Conservation (phyloP, 2,113 vertebrate species). For the Hassar affinis region DNA sequence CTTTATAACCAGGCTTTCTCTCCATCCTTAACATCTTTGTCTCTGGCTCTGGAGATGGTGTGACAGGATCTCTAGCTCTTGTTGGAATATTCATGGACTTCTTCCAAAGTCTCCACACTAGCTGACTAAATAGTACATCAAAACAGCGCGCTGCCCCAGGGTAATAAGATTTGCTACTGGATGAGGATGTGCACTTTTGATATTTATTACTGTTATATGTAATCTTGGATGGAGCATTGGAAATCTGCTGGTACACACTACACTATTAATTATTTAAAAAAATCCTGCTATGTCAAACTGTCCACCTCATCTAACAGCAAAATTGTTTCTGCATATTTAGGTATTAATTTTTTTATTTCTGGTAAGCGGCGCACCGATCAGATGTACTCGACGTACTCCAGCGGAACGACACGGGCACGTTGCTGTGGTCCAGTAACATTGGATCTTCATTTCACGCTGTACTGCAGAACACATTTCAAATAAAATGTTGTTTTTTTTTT, state of each 20-base stretch:
- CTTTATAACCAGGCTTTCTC: background rate
- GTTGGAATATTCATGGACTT: background rate
- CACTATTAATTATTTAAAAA: background rate
- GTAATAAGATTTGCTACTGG: background rate
- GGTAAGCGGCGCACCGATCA: background rate
- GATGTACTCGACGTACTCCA: background rate
- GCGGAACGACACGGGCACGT: background rate
- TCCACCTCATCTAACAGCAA: background rate
- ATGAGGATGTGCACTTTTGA: background rate
- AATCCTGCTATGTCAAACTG: background rate
- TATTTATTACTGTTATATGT: background rate
- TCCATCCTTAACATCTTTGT: background rate
- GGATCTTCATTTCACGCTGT: slow-evolving; percentile 16
- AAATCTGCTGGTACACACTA: background rate
- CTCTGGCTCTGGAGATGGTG: background rate
- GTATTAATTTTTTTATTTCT: slow-evolving; percentile 2
- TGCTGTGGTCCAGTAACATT: slow-evolving; percentile 5
- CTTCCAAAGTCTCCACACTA: no score
- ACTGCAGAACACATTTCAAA: slow-evolving; percentile 11
- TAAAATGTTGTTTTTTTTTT: background rate
- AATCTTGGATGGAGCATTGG: background rate
- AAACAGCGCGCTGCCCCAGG: background rate
- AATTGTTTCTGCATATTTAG: background rate
- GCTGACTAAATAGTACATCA: background rate
- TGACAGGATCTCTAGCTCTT: no score